Evolutionary conservation across 2,113 vertebrate species (phyloP), one percentile per base, ranked within the genome.

Genomic region (Enhydra lutris): DNA sequence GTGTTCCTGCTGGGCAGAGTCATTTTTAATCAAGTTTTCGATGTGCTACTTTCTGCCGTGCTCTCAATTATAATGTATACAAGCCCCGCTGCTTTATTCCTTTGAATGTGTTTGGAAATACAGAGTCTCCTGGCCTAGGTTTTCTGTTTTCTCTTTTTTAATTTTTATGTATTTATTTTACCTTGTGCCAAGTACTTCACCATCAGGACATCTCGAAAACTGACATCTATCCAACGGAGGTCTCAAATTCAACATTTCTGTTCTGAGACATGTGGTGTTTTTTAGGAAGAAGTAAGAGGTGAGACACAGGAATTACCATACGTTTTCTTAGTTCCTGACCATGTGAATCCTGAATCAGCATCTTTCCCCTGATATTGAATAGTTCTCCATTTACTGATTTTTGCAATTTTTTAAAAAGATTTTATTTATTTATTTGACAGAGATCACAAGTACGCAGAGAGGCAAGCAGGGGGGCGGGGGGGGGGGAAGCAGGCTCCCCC

Each of bases 141-240:
- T 45, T 61, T 86, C 83, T 93, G 82, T 96, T 98, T 98, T 92
- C 8, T 52, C 42, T 6, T 65, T 34, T 17, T 85, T 95, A 97
- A 31, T 73, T 12, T 67, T 76, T 24, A 10, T 63, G 52, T 63
- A 31, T 63, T 13, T 61, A 29, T 31, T 59, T 98, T 95, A 97
- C 96, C 59, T 94, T 50, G 2, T 97, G 80, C 95, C 97, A 98
- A 94, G 26, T 84, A 59, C 45, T 97, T 97, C 52, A 47, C 34
- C 61, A 52, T 26, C 47, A 95, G 11, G 71, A 91, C 90, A 91
- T 42, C 73, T 42, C 59, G 8, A 52, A 50, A 29, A 84, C 23
- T 94, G 42, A 95, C 93, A 97, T 91, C 55, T 95, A 26, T 61
- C 52, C 3, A 0, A 0, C 29, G 74, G 5, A 89, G 69, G 82